phyloP scores from a whole-genome alignment of 30 jellyfish, hydroid and myxozoan species.

The Hydractinia echinata region DNA sequence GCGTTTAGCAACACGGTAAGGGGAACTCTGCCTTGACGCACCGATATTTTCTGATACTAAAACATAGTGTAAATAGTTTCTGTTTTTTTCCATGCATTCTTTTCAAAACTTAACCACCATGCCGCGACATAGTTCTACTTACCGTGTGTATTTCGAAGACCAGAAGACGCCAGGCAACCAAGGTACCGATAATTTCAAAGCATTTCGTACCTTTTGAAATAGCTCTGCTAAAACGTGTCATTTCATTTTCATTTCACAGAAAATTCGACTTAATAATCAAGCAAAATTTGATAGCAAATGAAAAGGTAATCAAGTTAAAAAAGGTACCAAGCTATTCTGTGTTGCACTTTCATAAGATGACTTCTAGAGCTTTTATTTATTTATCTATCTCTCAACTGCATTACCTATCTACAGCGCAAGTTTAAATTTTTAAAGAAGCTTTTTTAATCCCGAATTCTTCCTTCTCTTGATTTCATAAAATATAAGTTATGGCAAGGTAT shows the following conservation, averaged over 20 bases:
- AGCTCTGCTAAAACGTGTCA: not conserved
- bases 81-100: too few relatives aligned
- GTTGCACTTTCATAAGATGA: not conserved
- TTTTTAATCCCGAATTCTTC: not conserved
- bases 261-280: constrained; percentile 13
- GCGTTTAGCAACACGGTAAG: too few relatives aligned
- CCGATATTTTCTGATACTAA: too few relatives aligned
- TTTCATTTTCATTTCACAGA: constrained; percentile 15
- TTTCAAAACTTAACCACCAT: too few relatives aligned
- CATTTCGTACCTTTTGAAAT: not conserved
- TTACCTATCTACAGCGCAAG: not conserved
- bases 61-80: too few relatives aligned
- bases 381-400: not conserved
- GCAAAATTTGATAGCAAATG: constrained; percentile 1
- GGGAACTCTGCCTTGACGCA: too few relatives aligned
- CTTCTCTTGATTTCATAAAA: not conserved
- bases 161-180: too few relatives aligned
- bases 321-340: constrained; percentile 6
- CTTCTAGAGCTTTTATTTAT: not conserved
- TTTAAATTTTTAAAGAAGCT: not conserved
- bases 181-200: too few relatives aligned
- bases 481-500: constrained; percentile 3
- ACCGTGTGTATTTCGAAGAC: too few relatives aligned
- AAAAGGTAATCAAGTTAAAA: constrained; percentile 9
- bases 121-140: too few relatives aligned